These are phyloP conservation scores for Cydia fagiglandana DNA, from an alignment of 1,140 invertebrate genomes.

Conservation along the genomic window DNA sequence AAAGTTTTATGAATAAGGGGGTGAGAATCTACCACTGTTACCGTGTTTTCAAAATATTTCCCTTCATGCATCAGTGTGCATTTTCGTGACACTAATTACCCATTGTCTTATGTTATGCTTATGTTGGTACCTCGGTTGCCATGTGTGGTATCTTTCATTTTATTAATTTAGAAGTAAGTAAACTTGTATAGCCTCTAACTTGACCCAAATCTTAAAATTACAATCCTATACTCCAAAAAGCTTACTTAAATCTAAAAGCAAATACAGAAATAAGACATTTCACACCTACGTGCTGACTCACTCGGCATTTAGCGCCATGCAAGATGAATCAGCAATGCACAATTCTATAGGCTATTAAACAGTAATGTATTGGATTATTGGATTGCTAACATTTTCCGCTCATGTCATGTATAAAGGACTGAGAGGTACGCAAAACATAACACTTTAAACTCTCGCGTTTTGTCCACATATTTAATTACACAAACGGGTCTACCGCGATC, in stretches of 20 bases:
- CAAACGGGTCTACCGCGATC: too few relatives aligned
- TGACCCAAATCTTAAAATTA: not conserved
- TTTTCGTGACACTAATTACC: too few relatives aligned
- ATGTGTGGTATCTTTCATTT: not conserved
- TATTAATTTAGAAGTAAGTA: not conserved
- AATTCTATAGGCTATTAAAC: not conserved
- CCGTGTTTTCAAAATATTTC: too few relatives aligned
- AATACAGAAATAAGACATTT: constrained; percentile 16
- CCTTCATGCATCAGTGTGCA: too few relatives aligned
- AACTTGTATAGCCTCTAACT: not conserved
- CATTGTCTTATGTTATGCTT: too few relatives aligned
- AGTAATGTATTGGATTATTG: constrained; percentile 7
- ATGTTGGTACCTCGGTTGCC: too few relatives aligned
- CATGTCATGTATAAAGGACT: not conserved
- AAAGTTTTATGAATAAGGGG: too few relatives aligned
- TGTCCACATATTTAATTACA: too few relatives aligned
- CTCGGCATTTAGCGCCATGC: not conserved
- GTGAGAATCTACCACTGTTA: too few relatives aligned
- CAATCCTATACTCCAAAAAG: not conserved
- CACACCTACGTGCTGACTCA: constrained; percentile 30
- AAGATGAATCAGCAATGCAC: constrained; percentile 14
- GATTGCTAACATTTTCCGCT: not conserved
- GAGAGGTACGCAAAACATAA: not conserved
- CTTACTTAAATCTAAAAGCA: not conserved
- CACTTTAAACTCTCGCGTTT: too few relatives aligned